A percentile compares a stretch with the other conserved stretches of the same genome.
Evolutionary conservation across 1,140 invertebrate genomes (phyloP).

Genomic region (Meloidogyne floridensis): DNA sequence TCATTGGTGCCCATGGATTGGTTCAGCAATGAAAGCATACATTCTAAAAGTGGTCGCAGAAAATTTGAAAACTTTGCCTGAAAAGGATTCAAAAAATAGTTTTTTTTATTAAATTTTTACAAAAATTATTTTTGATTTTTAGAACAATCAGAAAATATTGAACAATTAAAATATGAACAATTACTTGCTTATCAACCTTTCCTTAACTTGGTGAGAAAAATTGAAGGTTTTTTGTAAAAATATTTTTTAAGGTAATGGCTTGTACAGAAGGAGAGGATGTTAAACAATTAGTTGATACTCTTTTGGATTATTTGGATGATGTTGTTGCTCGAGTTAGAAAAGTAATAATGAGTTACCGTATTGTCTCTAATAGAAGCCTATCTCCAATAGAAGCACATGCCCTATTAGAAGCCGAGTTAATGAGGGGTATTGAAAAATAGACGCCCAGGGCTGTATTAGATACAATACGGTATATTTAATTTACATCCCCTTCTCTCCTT

Average conservation of each 20-base stretch:
- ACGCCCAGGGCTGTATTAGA: too few relatives aligned
- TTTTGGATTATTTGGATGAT: conserved; percentile 46
- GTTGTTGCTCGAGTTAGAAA: conserved; percentile 47
- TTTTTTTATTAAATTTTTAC: background rate
- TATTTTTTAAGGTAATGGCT: conserved; percentile 26
- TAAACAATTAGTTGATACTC: conserved; percentile 42
- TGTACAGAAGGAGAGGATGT: conserved; percentile 54
- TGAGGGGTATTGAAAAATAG: too few relatives aligned
- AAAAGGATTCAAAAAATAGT: background rate
- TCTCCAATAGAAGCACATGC: too few relatives aligned
- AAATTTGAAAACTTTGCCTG: conserved; percentile 37
- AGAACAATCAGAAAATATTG: background rate
- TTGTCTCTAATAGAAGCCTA: too few relatives aligned
- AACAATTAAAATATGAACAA: conserved; percentile 30
- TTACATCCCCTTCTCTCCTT: too few relatives aligned
- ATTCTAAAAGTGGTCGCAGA: conserved; percentile 54
- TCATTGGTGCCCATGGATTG: conserved; percentile 23
- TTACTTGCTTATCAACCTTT: conserved; percentile 53
- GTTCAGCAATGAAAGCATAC: conserved; percentile 42
- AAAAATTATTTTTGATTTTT: background rate
- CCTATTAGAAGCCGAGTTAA: too few relatives aligned
- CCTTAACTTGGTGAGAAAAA: conserved; percentile 44
- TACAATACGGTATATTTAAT: too few relatives aligned
- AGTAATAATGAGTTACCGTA: background rate
- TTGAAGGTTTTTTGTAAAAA: background rate